Base-by-base conservation (phyloP, 2,113 vertebrate genomes). In the Alligator mississippiensis region DNA sequence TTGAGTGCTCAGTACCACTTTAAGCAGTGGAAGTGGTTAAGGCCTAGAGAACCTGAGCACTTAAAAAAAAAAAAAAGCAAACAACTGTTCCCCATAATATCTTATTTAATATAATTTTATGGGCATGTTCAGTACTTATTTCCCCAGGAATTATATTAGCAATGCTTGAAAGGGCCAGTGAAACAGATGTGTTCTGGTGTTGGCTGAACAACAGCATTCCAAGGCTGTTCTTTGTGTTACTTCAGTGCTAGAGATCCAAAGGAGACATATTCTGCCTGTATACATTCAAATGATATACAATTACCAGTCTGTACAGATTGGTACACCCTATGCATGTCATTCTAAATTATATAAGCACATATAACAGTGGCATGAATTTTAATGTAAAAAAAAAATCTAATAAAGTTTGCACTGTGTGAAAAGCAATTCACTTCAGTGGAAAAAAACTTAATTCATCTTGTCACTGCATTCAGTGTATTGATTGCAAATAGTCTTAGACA, bases 401-500 rank as follows among this genome's bases (percentile, higher is more conserved):
- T 80, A 68, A 93, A 96, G 21, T 93, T 70, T 5, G 77, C 82
- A 4, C 22, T 47, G 88, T 90, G 21, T 72, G 79, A 38, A 95
- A 97, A 91, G 62, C n/a, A 80, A 90, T 89, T 90, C 72, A 90
- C 11, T 72, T 85, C 80, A 89, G 1, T 85, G 80, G 66, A 68
- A 92, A 55, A 84, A 62, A 77, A 3, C 25, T 84, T 81, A 77
- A 84, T 86, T 80, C 86, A n/a, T 90, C 82, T 89, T 90, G 54
- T 61, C 66, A 93, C 83, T n/a, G 13, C 59, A 84, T 24, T 77
- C 59, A 88, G 59, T 77, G 59, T 61, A 85, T 89, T 70, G 78
- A 88, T 25, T 90, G 77, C 90, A 90, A 82, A 93, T 82, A 90
- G 82, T 88, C 97, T 96, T 79, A 89, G 82, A 90, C 82, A 88